phyloP scores from a whole-genome alignment of 2,113 vertebrate genomes.

The Muntiacus muntjak region DNA sequence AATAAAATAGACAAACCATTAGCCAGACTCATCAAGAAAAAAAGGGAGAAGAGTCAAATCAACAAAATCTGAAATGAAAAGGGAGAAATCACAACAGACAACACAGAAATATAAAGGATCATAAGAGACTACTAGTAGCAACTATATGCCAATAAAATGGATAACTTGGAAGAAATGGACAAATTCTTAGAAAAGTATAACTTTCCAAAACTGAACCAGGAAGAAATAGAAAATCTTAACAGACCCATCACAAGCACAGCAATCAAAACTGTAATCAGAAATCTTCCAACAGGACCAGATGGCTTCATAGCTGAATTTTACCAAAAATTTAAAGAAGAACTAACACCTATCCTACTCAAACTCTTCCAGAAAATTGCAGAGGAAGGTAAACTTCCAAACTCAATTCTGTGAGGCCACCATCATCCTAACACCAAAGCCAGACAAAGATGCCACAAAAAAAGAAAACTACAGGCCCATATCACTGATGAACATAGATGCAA shows the following conservation, averaged over 20 bases:
- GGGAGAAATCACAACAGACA: not conserved
- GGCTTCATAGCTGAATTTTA: not conserved
- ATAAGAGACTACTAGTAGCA: not conserved
- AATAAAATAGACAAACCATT: not conserved
- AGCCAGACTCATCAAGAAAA: not conserved
- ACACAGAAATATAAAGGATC: not conserved
- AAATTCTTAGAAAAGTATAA: not conserved
- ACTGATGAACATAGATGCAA: not conserved
- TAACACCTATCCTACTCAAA: not conserved
- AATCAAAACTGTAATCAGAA: not conserved
- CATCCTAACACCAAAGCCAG: not conserved
- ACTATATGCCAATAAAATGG: not conserved
- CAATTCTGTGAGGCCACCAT: not conserved
- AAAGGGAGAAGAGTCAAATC: not conserved
- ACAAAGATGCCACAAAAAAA: not conserved
- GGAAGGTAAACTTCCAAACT: not conserved
- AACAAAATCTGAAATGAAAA: not conserved
- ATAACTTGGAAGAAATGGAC: not conserved
- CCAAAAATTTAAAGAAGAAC: not conserved
- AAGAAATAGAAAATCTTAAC: not conserved
- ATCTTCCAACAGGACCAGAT: not conserved
- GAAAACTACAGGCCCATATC: not conserved
- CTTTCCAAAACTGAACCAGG: not conserved
- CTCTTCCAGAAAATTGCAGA: not conserved
- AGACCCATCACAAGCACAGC: not conserved